Evolutionary conservation across 2,797 vertebrate species (phyloP).

Genomic region (Cottoperca gobio): DNA sequence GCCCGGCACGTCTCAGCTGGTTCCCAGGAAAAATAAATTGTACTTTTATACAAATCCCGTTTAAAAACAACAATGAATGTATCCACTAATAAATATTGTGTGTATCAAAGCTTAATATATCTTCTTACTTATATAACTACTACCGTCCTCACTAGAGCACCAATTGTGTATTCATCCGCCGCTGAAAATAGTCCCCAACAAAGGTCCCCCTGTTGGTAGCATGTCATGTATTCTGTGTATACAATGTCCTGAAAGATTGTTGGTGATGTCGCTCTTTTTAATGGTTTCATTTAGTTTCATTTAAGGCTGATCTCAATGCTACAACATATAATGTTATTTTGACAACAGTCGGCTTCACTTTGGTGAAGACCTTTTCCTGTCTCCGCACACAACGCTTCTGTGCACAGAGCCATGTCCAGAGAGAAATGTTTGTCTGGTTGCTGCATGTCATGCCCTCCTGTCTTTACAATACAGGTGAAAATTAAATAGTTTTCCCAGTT

Average conservation of each 20-base stretch:
- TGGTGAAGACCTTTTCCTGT: background rate
- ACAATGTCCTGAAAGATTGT: background rate
- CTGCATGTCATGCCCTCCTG: background rate
- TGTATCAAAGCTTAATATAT: no score
- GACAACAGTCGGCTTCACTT: background rate
- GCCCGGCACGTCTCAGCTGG: no score
- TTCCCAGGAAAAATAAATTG: no score
- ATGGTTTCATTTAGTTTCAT: background rate
- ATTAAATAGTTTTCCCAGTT: background rate
- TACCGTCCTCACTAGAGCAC: no score
- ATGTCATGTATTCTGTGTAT: background rate
- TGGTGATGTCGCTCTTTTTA: background rate
- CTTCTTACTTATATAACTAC: no score
- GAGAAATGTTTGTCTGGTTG: background rate
- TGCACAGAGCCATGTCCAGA: background rate
- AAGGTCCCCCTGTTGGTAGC: background rate
- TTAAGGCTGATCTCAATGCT: background rate
- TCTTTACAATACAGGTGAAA: slow-evolving; percentile 1
- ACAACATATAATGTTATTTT: background rate
- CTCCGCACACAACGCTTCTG: no score
- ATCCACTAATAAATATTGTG: no score
- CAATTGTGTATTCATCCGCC: no score
- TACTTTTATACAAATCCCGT: no score
- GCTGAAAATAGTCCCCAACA: background rate
- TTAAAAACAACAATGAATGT: no score